Evolutionary conservation across 2,113 vertebrate species (phyloP), one percentile per base, ranked within the genome.

Genomic region (Ochotona curzoniae): DNA sequence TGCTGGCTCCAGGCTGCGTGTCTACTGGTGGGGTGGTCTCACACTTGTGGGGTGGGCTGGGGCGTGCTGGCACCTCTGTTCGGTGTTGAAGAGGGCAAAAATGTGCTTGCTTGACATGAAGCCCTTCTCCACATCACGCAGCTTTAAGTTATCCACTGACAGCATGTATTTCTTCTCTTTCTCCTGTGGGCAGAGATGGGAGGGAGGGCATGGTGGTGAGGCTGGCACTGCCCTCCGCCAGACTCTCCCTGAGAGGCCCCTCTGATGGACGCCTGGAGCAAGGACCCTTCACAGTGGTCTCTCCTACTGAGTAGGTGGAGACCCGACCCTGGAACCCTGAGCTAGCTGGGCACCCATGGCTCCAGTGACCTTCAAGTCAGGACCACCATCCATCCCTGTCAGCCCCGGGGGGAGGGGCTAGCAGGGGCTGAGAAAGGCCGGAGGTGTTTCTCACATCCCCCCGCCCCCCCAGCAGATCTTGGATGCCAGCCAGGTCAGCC

Each of bases 51-150:
- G 18, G 26, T 1, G 12, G 25, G 0, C 3, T 28, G 38, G 70
- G 93, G 57, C 20, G 11, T 1, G 23, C 64, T 1, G 96, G 44
- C 83, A 99, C 99, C 99, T 99, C 98, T 99, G 99, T 91, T 99
- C 99, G 0, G 99, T 99, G 98, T 99, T 99, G 97, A 99, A 99
- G 95, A 99, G 98, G 83, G 99, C 99, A 73, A 99, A 99, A 97
- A 99, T 99, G 60, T 99, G 98, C 93, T 99, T 99, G 99, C 99
- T 99, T 91, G 99, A 99, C 99, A 99, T 99, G 97, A 99, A 99
- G 0, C 99, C 98, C 91, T 99, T 99, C 97, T 99, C 99, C 93
- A 99, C 98, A 30, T 99, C 99, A 0, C 99, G 98, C 96, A 99
- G 97, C 94, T 99, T 99, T 97, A 99, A 98, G 97, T 99, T 99